These are phyloP conservation scores for Tragelaphus strepsiceros DNA, from an alignment of 2,113 vertebrate species.

Conservation along the genomic window DNA sequence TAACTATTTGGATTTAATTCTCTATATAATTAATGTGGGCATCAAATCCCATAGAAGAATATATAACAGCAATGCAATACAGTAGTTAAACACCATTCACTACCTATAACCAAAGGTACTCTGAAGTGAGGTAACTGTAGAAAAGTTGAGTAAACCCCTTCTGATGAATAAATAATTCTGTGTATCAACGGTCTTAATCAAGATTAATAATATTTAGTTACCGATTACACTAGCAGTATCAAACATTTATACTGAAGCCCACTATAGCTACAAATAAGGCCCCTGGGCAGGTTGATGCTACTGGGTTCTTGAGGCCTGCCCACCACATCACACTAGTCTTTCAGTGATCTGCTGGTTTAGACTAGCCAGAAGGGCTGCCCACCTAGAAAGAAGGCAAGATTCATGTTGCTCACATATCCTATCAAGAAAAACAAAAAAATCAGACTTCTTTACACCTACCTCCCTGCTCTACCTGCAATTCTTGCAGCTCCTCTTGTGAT, in stretches of 20 bases:
- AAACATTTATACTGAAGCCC: too few species aligned
- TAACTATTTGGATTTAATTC: background rate
- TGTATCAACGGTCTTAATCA: too few species aligned
- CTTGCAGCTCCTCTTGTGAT: conserved; percentile 72
- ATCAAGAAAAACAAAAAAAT: background rate
- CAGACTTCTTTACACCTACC: conserved; percentile 68
- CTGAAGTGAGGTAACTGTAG: background rate
- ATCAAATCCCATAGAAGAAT: background rate
- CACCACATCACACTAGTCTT: background rate
- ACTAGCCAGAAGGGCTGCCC: background rate
- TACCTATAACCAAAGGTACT: background rate
- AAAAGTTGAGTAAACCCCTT: background rate
- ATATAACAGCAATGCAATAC: background rate
- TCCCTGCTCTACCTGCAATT: conserved; percentile 61
- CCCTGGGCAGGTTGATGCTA: background rate
- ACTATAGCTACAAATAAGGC: too few species aligned
- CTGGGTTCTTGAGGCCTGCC: background rate
- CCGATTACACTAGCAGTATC: too few species aligned
- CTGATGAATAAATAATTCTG: too few species aligned
- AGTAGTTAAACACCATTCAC: background rate
- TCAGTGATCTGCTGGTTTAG: background rate
- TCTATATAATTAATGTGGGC: background rate
- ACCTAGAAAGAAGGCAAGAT: background rate
- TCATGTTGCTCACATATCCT: background rate
- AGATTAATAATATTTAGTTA: too few species aligned